phyloP scores from a whole-genome alignment of 2,888 invertebrate species.

The Sthenelais limicola region DNA sequence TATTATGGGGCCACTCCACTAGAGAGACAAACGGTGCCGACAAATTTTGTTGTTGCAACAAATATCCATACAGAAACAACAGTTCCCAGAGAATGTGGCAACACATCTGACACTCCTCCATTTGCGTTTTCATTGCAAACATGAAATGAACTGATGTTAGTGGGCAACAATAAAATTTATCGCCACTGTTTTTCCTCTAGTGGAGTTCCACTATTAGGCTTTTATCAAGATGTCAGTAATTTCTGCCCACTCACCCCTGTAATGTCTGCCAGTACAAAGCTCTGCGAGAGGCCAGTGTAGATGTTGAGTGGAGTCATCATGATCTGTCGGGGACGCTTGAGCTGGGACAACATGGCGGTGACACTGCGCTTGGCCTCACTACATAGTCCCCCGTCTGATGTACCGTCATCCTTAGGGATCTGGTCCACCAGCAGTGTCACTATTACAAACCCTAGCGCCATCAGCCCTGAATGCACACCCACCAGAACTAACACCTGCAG shows the following conservation, averaged over 20 bases:
- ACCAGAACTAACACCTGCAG: conserved; percentile 22
- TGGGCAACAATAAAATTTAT: too few relatives aligned
- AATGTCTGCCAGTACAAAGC: conserved; percentile 38
- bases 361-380: conserved; percentile 12
- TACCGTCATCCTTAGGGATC: conserved; percentile 17
- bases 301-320: conserved; percentile 35
- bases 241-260: conserved; percentile 36
- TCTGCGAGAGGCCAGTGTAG: conserved; percentile 37
- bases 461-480: conserved; percentile 6
- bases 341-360: conserved; percentile 9
- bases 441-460: not conserved
- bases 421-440: conserved; percentile 9
- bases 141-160: too few relatives aligned
- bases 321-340: conserved; percentile 22
- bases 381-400: not conserved
- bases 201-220: too few relatives aligned
- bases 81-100: too few relatives aligned
- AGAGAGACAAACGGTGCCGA: too few relatives aligned
- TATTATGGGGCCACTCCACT: too few relatives aligned
- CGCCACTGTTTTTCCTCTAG: too few relatives aligned
- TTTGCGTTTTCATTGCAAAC: too few relatives aligned
- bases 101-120: too few relatives aligned
- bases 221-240: too few relatives aligned
- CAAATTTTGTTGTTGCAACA: too few relatives aligned
- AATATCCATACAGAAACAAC: too few relatives aligned